Evolutionary conservation across 2,888 invertebrate genomes (phyloP).

Genomic region (Eledona agricola): DNA sequence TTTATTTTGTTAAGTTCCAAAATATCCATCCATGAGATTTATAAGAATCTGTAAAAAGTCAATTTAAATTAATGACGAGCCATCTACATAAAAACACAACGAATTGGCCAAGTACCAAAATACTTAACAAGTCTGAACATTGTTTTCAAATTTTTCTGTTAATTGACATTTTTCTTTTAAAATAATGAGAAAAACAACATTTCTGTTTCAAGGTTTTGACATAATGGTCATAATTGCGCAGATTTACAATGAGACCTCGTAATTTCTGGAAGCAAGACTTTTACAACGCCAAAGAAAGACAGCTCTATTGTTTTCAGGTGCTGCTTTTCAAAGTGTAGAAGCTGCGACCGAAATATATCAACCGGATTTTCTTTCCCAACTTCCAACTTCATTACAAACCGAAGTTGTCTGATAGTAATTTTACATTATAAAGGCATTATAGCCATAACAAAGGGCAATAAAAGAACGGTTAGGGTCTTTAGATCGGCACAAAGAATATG

Average conservation of each 20-base stretch:
- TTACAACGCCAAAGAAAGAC: too few relatives aligned
- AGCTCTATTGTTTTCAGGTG: too few relatives aligned
- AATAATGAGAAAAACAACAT: constrained; percentile 18
- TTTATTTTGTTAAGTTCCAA: constrained; percentile 59
- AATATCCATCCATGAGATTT: constrained; percentile 62
- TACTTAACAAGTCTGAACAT: constrained; percentile 16
- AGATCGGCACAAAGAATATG: constrained; percentile 31
- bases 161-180: constrained; percentile 30
- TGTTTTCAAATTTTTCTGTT: constrained; percentile 14
- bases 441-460: constrained; percentile 54
- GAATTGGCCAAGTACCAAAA: constrained; percentile 25
- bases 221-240: constrained; percentile 16
- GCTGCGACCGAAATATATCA: constrained; percentile 28
- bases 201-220: constrained; percentile 2
- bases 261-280: too few relatives aligned
- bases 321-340: too few relatives aligned
- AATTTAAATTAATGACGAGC: constrained; percentile 15
- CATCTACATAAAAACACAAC: constrained; percentile 23
- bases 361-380: constrained; percentile 28
- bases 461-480: constrained; percentile 48
- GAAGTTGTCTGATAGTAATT: constrained; percentile 52
- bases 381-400: constrained; percentile 51
- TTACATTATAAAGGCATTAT: constrained; percentile 54
- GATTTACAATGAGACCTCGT: too few relatives aligned
- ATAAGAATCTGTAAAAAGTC: constrained; percentile 51